phyloP scores from a whole-genome alignment of 1,140 invertebrate genomes.

The Nephotettix cincticeps region DNA sequence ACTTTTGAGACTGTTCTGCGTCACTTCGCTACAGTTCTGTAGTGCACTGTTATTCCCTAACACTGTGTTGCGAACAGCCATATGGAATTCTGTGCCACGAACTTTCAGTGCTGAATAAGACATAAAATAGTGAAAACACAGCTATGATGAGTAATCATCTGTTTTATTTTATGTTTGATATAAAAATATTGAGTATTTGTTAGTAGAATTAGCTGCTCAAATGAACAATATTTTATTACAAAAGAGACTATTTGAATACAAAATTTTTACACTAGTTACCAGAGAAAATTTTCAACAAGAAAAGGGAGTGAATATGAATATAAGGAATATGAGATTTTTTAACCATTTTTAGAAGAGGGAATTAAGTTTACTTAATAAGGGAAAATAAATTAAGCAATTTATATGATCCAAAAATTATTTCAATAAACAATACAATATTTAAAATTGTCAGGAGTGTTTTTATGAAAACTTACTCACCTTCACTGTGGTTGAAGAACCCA shows the following conservation, averaged over 20 bases:
- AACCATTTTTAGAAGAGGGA: too few species aligned
- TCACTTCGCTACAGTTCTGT: background rate
- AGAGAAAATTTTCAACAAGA: background rate
- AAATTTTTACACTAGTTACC: too few species aligned
- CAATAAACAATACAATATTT: too few species aligned
- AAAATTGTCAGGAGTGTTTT: too few species aligned
- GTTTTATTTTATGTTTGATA: background rate
- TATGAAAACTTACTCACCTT: too few species aligned
- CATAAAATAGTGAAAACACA: too few species aligned
- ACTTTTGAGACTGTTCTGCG: background rate
- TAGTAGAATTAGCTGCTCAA: background rate
- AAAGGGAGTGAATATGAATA: too few species aligned
- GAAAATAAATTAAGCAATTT: too few species aligned
- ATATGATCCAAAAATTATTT: too few species aligned
- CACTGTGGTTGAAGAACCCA: background rate
- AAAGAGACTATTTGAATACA: background rate
- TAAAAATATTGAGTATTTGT: background rate
- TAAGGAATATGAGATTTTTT: too few species aligned
- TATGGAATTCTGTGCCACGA: background rate
- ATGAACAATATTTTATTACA: background rate
- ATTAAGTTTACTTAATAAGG: too few species aligned
- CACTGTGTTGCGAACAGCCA: background rate
- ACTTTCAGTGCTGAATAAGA: slow-evolving; percentile 1
- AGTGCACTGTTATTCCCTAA: background rate
- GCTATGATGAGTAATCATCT: background rate